phyloP scores from a whole-genome alignment of 2,797 vertebrate species.

The Tragopan temminckii region DNA sequence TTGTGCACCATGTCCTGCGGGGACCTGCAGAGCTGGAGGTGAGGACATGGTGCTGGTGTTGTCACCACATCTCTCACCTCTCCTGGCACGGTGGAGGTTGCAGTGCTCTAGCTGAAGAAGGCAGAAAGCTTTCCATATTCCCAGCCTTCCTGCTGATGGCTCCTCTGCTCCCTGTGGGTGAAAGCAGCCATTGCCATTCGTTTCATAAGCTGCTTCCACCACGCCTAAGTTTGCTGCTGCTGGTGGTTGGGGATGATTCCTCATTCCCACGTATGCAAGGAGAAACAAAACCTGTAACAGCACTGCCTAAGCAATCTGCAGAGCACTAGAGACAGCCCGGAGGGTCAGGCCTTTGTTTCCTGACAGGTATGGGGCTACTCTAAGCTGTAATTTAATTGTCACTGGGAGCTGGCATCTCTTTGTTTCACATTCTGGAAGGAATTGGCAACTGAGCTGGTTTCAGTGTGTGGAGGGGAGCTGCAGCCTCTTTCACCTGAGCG shows the following conservation, averaged over 20 bases:
- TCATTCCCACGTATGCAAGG: not conserved
- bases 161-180: not conserved
- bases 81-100: accelerated
- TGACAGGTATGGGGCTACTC: not conserved
- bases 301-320: not conserved
- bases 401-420: not conserved
- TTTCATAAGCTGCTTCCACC: constrained; percentile 5
- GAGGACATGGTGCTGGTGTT: accelerated
- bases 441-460: not conserved
- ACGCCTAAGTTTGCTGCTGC: not conserved
- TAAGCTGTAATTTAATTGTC: constrained; percentile 30
- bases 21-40: not conserved
- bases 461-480: not conserved
- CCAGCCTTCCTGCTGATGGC: not conserved
- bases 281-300: constrained; percentile 7
- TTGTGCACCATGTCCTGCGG: accelerated
- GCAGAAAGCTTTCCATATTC: not conserved
- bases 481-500: not conserved
- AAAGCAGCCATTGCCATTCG: not conserved
- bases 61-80: not conserved
- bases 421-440: not conserved
- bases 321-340: constrained; percentile 19
- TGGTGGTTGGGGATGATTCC: not conserved
- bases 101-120: accelerated
- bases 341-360: constrained; percentile 28